phyloP scores from a whole-genome alignment of 1,140 invertebrate genomes.

The Lanistes nyassanus region DNA sequence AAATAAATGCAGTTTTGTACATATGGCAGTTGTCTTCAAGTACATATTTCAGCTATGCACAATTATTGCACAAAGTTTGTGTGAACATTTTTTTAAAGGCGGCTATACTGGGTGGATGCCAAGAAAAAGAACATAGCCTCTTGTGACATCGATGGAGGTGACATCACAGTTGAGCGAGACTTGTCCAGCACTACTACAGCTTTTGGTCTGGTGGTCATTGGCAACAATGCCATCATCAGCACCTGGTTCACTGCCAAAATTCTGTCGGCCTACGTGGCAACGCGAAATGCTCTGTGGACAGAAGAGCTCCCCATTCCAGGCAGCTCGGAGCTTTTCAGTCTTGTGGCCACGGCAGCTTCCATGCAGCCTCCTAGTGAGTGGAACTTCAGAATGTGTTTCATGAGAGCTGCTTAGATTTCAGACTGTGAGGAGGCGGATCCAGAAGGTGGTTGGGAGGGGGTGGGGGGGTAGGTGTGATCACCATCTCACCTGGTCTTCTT shows the following conservation, averaged over 20 bases:
- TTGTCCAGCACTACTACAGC: conserved; percentile 34
- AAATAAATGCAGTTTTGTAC: not conserved
- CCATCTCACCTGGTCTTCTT: too few species aligned
- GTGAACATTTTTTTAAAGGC: conserved; percentile 38
- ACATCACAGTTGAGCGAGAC: conserved; percentile 39
- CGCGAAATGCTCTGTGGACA: conserved; percentile 38
- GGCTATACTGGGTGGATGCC: conserved; percentile 51
- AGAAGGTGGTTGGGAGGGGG: too few species aligned
- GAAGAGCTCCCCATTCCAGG: conserved; percentile 31
- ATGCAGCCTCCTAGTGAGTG: conserved; percentile 46
- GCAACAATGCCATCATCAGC: conserved; percentile 47
- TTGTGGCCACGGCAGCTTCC: conserved; percentile 40
- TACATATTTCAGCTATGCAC: too few species aligned
- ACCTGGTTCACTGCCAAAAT: conserved; percentile 44
- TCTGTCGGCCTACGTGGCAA: conserved; percentile 40
- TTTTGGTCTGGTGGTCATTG: conserved; percentile 50
- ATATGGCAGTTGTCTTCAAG: too few species aligned
- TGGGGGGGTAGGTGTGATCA: too few species aligned
- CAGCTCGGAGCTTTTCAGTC: conserved; percentile 43
- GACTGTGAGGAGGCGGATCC: too few species aligned
- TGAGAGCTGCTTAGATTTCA: too few species aligned
- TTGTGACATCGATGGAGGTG: conserved; percentile 46
- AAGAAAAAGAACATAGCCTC: conserved; percentile 43
- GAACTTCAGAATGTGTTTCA: too few species aligned
- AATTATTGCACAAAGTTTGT: too few species aligned